These are phyloP conservation scores for Sitta europaea DNA, from an alignment of 2,113 vertebrate genomes.

Conservation along the genomic window DNA sequence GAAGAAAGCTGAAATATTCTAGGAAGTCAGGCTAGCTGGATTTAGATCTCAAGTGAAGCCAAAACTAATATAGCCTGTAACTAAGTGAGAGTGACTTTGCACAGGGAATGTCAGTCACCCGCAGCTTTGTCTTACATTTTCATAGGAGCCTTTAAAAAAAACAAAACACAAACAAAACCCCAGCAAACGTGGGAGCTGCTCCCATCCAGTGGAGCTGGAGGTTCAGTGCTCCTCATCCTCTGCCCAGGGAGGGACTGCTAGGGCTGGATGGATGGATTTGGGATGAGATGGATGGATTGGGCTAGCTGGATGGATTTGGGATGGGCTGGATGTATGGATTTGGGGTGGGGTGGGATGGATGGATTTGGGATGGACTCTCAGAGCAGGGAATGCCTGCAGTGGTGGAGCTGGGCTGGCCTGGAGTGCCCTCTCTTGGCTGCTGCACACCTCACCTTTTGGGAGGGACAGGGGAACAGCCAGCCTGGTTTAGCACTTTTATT, in stretches of 20 bases:
- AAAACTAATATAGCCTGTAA: constrained; percentile 58
- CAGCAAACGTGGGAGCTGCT: background rate
- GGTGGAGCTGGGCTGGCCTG: constrained; percentile 41
- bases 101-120: constrained; percentile 56
- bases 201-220: background rate
- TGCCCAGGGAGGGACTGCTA: background rate
- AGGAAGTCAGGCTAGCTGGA: constrained; percentile 55
- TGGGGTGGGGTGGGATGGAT: too few species aligned
- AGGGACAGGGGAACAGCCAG: background rate
- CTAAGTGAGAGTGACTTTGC: constrained; percentile 45
- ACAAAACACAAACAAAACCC: constrained; percentile 35
- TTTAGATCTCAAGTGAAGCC: constrained; percentile 28
- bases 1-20: constrained; percentile 56
- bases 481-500: background rate
- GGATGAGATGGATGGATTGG: too few species aligned
- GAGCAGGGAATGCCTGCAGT: background rate
- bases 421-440: constrained; percentile 74
- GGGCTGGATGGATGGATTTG: background rate
- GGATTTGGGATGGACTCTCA: background rate
- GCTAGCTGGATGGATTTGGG: too few species aligned
- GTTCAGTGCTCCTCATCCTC: background rate
- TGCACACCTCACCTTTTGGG: background rate
- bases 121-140: constrained; percentile 35
- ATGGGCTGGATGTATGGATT: too few species aligned
- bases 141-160: background rate